phyloP scores from a whole-genome alignment of 2,888 invertebrate genomes.

The Notocelia uddmanniana region DNA sequence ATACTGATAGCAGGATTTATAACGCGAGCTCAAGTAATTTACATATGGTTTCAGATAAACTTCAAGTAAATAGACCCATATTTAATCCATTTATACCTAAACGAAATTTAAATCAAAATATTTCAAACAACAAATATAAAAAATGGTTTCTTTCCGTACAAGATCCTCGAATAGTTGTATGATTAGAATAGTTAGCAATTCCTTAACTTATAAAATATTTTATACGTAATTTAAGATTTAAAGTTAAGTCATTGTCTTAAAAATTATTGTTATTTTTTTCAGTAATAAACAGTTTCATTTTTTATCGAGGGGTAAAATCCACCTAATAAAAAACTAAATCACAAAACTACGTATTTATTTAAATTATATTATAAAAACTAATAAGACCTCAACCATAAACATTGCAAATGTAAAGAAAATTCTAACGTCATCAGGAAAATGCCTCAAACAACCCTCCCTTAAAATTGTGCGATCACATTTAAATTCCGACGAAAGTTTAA shows the following conservation, averaged over 20 bases:
- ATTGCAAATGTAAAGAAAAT: neutral
- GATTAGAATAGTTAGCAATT: no score
- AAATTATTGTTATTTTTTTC: no score
- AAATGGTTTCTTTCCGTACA: no score
- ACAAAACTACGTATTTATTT: neutral
- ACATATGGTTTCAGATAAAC: conserved; percentile 25
- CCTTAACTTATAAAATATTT: no score
- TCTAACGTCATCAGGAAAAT: conserved; percentile 13
- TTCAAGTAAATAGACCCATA: neutral
- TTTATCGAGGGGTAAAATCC: no score
- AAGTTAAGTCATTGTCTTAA: no score
- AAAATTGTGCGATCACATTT: conserved; percentile 32
- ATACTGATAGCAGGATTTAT: conserved; percentile 31
- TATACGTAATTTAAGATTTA: no score
- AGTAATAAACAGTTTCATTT: no score
- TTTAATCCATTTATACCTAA: no score
- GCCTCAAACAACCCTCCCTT: neutral
- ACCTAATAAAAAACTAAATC: neutral
- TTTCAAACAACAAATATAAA: no score
- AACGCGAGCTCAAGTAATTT: conserved; percentile 18
- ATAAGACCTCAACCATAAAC: neutral
- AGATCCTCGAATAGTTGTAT: no score
- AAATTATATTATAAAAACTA: neutral
- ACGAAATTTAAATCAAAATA: no score
- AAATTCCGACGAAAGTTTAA: conserved; percentile 32